Conservation (phyloP, 1,140 invertebrate species). For the Lordiphosa collinella region DNA sequence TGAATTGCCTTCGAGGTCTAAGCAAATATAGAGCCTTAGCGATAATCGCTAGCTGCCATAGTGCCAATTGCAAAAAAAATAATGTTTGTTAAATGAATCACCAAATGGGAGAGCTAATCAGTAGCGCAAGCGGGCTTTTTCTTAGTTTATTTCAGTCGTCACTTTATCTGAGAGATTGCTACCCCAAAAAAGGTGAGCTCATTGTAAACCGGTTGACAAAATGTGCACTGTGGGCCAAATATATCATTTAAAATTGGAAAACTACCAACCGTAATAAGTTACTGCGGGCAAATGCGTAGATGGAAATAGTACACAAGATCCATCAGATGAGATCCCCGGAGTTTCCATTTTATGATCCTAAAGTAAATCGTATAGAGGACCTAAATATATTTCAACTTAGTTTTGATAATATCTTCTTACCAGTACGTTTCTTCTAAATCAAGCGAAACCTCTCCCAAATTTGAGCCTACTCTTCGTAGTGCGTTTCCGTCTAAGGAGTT, state of each 20-base stretch:
- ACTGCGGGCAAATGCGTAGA: too few species aligned
- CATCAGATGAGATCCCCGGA: too few species aligned
- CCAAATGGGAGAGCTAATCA: slow-evolving; percentile 19
- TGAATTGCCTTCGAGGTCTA: not conserved
- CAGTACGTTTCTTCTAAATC: too few species aligned
- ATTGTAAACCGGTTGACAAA: slow-evolving; percentile 24
- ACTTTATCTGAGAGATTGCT: not conserved
- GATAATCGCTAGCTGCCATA: slow-evolving; percentile 8
- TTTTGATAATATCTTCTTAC: too few species aligned
- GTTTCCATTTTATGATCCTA: too few species aligned
- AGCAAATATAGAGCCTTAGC: slow-evolving; percentile 20
- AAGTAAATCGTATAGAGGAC: too few species aligned
- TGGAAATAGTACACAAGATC: too few species aligned
- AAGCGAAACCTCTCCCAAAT: too few species aligned
- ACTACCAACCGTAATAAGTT: too few species aligned
- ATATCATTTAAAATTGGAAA: not conserved
- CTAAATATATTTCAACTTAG: too few species aligned
- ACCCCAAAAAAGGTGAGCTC: slow-evolving; percentile 1
- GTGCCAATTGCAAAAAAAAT: slow-evolving; percentile 43
- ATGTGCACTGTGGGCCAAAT: slow-evolving; percentile 19
- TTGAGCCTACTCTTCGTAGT: too few species aligned
- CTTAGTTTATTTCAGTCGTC: slow-evolving; percentile 5
- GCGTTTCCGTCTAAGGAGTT: too few species aligned
- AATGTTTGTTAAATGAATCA: slow-evolving; percentile 19
- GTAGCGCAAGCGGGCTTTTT: slow-evolving; percentile 8